These are phyloP conservation scores for Paramormyrops kingsleyae DNA, from an alignment of 2,113 vertebrate genomes.

Conservation along the genomic window DNA sequence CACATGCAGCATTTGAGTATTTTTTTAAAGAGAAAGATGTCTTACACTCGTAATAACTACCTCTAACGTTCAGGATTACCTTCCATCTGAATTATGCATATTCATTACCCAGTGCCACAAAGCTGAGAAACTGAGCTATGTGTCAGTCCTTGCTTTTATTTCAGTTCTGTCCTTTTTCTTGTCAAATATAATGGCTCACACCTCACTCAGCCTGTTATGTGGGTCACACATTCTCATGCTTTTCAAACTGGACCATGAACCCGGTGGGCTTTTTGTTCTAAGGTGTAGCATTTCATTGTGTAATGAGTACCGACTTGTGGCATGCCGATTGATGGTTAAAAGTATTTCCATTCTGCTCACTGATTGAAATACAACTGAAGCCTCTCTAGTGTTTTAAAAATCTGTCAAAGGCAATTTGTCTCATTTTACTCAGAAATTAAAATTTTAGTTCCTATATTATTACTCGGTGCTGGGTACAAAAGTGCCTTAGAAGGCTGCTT, in stretches of 20 bases:
- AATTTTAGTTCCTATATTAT: neutral
- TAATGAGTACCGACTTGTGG: neutral
- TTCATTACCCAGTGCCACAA: neutral
- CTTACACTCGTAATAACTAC: neutral
- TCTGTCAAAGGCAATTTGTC: neutral
- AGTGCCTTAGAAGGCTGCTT: neutral
- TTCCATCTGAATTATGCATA: neutral
- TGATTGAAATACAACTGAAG: neutral
- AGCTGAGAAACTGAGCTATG: neutral
- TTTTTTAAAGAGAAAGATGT: neutral
- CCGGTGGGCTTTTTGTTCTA: neutral
- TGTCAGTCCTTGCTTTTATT: neutral
- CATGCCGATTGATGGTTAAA: neutral
- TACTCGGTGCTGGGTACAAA: neutral
- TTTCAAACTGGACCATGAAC: neutral
- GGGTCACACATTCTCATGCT: neutral
- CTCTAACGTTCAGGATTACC: neutral
- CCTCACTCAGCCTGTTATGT: neutral
- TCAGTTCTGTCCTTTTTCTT: neutral
- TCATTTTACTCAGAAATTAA: neutral
- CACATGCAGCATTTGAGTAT: neutral
- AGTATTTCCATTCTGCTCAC: neutral
- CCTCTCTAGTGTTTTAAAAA: neutral
- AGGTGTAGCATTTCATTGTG: neutral
- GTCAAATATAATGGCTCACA: neutral